Conservation (phyloP, 2,888 invertebrate species). For the Lucinisca nassula region DNA sequence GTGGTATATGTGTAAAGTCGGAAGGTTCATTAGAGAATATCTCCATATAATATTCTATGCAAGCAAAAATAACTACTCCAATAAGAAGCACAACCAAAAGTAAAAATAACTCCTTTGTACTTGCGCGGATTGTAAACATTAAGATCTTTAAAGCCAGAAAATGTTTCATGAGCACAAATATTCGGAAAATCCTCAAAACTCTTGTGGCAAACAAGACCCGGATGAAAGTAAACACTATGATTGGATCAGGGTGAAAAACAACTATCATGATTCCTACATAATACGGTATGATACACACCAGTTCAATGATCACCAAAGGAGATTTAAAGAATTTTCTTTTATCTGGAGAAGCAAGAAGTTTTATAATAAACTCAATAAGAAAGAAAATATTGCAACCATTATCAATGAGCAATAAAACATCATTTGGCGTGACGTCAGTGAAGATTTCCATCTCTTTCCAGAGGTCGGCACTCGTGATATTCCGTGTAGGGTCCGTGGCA, state of each 20-base stretch:
- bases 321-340: slow-evolving; percentile 71
- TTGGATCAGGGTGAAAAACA: slow-evolving; percentile 71
- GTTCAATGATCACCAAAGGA: slow-evolving; percentile 73
- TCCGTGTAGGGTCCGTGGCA: slow-evolving; percentile 54
- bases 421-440: slow-evolving; percentile 69
- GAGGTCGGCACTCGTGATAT: slow-evolving; percentile 73
- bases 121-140: slow-evolving; percentile 77
- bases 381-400: slow-evolving; percentile 76
- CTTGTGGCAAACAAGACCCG: slow-evolving; percentile 73
- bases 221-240: slow-evolving; percentile 68
- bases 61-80: slow-evolving; percentile 78
- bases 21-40: slow-evolving; percentile 68
- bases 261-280: slow-evolving; percentile 75
- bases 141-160: slow-evolving; percentile 77
- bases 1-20: slow-evolving; percentile 89
- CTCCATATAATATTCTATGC: slow-evolving; percentile 78
- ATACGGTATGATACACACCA: slow-evolving; percentile 74
- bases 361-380: slow-evolving; percentile 74
- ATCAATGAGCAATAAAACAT: slow-evolving; percentile 74
- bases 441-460: slow-evolving; percentile 74
- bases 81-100: slow-evolving; percentile 74
- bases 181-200: slow-evolving; percentile 75
- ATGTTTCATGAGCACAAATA: slow-evolving; percentile 78
- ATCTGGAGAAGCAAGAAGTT: slow-evolving; percentile 72
- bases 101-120: slow-evolving; percentile 76